Conservation (phyloP, 92 coral and sea anemone species). For the Palythoa heliodiscus region DNA sequence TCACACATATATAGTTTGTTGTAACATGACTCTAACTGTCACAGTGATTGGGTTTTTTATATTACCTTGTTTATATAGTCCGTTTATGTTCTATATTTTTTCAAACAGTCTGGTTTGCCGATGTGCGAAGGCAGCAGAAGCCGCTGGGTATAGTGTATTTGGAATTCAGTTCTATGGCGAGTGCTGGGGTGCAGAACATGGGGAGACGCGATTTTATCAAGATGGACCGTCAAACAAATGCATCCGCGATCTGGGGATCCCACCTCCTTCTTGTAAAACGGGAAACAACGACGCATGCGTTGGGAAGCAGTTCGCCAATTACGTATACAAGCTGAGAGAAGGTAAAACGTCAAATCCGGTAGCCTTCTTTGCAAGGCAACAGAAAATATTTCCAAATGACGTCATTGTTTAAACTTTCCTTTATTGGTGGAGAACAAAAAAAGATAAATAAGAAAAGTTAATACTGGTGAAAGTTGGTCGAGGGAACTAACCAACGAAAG, state of each 20-base stretch:
- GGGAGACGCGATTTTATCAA: not conserved
- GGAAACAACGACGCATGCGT: conserved; percentile 26
- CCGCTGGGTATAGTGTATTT: conserved; percentile 24
- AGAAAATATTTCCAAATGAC: too few species aligned
- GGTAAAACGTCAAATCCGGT: not conserved
- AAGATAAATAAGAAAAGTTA: too few species aligned
- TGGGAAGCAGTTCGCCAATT: conserved; percentile 1
- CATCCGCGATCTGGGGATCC: conserved; percentile 28
- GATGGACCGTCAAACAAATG: conserved; percentile 28
- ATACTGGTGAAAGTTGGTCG: too few species aligned
- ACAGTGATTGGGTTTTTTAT: too few species aligned
- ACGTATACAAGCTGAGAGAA: conserved; percentile 24
- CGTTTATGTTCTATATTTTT: not conserved
- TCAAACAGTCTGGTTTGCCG: conserved; percentile 33
- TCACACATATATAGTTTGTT: too few species aligned
- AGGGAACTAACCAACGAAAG: too few species aligned
- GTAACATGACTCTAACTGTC: too few species aligned
- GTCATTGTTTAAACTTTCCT: not conserved
- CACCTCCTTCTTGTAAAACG: conserved; percentile 4
- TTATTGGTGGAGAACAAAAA: not conserved
- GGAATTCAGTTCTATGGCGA: conserved; percentile 44
- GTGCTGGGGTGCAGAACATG: conserved; percentile 27
- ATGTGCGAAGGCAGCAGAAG: conserved; percentile 34
- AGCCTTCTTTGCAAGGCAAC: too few species aligned
- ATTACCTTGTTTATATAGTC: not conserved